Base-by-base conservation (phyloP, 2,888 invertebrate species). In the Bimastos eiseni region DNA sequence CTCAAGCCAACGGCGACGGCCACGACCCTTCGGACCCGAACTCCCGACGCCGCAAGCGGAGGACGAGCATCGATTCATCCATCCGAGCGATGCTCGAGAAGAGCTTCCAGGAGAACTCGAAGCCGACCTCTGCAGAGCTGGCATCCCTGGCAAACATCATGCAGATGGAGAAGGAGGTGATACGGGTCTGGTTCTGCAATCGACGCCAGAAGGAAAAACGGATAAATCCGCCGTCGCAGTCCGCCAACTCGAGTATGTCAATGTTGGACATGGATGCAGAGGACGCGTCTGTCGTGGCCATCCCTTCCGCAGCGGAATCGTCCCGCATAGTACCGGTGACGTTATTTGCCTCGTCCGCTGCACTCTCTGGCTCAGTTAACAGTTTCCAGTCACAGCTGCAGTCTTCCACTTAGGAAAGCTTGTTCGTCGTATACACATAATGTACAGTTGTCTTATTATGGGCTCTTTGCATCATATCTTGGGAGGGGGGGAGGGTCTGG, bases 71-170 rank as follows among this genome's bases (percentile, higher is more conserved):
- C 95, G 98, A 99, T 95, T 98, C 98, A n/a, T 97, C 97, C 93
- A 98, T 98, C 41, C 96, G 98, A 91, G 97, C 98, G 24, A 98
- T 98, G 21, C 96, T 99, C 92, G 98, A 99, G 95, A 98, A 98
- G 95, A 97, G 98, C 88, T 99, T 99, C 96, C 95, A 97, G 93
- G 97, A 97, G 95, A 99, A 99, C 95, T 98, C 98, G 90, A 99
- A 99, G 95, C 98, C 98, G 90, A 98, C 98, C 86, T 98, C 98
- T 90, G 98, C 99, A 95, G 98, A 99, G 96, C 99, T 99, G 94
- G 96, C 97, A 90, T 96, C 97, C 94, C 96, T 99, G 91, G 98
- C 99, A 44, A 98, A 98, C 95, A 97, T 97, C 93, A 96, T 99
- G 92, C 97, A 97, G 94, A 98, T 99, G 98, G 98, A 99, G 95